Conservation (phyloP, 35 echinoderm and acorn worm genomes). For the Apostichopus californicus region DNA sequence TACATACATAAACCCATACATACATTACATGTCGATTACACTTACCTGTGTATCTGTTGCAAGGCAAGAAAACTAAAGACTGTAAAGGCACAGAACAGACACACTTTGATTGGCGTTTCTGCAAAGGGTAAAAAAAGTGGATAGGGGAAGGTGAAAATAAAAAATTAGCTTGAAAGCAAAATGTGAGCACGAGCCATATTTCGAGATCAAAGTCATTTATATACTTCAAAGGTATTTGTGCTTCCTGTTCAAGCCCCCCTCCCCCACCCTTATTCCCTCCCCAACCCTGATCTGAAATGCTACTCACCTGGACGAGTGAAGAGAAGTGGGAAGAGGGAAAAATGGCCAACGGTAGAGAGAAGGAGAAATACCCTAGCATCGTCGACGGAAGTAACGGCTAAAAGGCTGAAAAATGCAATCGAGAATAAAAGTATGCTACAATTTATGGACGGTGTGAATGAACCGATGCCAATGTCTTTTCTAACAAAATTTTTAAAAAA, state of each 20-base stretch:
- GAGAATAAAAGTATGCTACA: neutral
- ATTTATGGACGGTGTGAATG: too few relatives aligned
- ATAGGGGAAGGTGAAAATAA: too few relatives aligned
- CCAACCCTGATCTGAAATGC: too few relatives aligned
- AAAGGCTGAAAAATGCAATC: slow-evolving; percentile 51
- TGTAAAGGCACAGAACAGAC: slow-evolving; percentile 73
- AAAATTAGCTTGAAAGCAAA: too few relatives aligned
- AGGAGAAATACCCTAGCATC: slow-evolving; percentile 87
- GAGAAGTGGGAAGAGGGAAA: slow-evolving; percentile 87
- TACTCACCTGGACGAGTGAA: slow-evolving; percentile 75
- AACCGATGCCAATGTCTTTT: too few relatives aligned
- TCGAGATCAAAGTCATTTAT: too few relatives aligned
- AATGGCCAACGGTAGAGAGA: slow-evolving; percentile 86
- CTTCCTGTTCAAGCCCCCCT: too few relatives aligned
- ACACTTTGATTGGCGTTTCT: slow-evolving; percentile 98
- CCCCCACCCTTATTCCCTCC: too few relatives aligned
- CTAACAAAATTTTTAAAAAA: too few relatives aligned
- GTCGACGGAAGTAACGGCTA: slow-evolving; percentile 69
- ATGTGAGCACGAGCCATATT: too few relatives aligned
- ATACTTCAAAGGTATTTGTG: too few relatives aligned
- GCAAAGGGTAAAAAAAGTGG: slow-evolving; percentile 11
- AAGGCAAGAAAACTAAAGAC: slow-evolving; percentile 60
- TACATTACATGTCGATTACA: neutral
- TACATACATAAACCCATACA: too few relatives aligned
- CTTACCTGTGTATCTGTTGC: slow-evolving; percentile 70